Conservation (phyloP, 2,113 vertebrate species). For the Otus sunia region DNA sequence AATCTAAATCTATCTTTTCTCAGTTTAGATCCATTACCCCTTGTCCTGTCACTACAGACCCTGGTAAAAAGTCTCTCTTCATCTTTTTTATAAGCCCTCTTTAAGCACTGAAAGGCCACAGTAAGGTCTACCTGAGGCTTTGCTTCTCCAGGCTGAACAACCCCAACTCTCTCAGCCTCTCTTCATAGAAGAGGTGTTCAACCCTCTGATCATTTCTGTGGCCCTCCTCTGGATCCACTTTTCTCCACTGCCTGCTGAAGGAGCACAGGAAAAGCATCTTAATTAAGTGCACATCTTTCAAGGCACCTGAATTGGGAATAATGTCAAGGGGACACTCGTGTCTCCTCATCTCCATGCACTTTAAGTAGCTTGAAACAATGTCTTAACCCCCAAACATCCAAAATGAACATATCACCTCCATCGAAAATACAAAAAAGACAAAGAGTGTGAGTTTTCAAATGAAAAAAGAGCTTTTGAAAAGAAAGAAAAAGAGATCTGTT, state of each 20-base stretch:
- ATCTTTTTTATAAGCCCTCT: background rate
- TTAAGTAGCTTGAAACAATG: background rate
- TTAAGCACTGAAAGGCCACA: rapidly evolving
- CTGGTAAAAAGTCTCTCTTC: background rate
- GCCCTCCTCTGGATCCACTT: background rate
- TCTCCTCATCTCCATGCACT: background rate
- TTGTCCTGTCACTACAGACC: background rate
- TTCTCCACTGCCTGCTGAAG: background rate
- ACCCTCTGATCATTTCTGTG: background rate
- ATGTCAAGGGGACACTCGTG: background rate
- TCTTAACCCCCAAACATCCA: background rate
- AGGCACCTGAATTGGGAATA: background rate
- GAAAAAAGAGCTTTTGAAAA: background rate
- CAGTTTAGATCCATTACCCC: background rate
- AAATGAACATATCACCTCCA: background rate
- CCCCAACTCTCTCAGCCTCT: background rate
- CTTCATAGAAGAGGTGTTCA: background rate
- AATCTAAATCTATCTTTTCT: background rate
- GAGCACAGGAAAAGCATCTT: background rate
- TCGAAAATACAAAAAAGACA: background rate
- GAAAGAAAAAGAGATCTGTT: background rate
- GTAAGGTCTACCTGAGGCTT: background rate
- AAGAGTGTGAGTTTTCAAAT: background rate
- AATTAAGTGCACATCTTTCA: background rate
- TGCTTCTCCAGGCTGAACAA: background rate